Conservation (phyloP, 2,888 invertebrate species). For the Julus scandinavius region DNA sequence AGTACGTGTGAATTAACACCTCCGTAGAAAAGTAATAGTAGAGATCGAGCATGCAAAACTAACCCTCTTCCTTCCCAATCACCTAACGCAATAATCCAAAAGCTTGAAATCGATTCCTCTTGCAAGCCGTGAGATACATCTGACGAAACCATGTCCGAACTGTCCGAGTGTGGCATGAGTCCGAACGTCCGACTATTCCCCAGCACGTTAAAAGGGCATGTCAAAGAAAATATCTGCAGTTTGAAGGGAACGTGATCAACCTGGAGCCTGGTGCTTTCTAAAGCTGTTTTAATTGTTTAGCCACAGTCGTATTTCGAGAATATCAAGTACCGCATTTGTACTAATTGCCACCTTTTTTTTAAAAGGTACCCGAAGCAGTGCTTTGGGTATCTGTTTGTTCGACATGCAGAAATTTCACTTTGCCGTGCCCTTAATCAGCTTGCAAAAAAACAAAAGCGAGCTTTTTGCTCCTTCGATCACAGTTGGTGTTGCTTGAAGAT, state of each 20-base stretch:
- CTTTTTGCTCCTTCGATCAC: slow-evolving; percentile 6
- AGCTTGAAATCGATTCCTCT: background rate
- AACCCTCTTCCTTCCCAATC: background rate
- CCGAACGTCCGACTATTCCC: background rate
- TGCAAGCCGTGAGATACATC: background rate
- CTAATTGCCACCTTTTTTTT: too few relatives aligned
- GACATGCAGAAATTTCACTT: too few relatives aligned
- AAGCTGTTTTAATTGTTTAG: too few relatives aligned
- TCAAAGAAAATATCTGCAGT: background rate
- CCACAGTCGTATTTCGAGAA: too few relatives aligned
- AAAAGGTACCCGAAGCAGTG: too few relatives aligned
- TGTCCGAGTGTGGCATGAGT: background rate
- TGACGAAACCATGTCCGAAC: background rate
- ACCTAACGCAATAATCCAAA: slow-evolving; percentile 33
- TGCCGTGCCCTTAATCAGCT: background rate
- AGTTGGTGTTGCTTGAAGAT: slow-evolving; percentile 51
- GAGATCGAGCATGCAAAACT: slow-evolving; percentile 14
- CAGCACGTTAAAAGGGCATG: slow-evolving; percentile 1
- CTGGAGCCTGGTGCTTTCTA: background rate
- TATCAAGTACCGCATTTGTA: too few relatives aligned
- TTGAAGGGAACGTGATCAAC: background rate
- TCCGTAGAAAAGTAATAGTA: slow-evolving; percentile 14
- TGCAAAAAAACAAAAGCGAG: background rate
- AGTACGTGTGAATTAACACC: background rate
- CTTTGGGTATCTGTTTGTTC: too few relatives aligned